phyloP scores from a whole-genome alignment of 2,888 invertebrate species.

The Papilio elwesi region DNA sequence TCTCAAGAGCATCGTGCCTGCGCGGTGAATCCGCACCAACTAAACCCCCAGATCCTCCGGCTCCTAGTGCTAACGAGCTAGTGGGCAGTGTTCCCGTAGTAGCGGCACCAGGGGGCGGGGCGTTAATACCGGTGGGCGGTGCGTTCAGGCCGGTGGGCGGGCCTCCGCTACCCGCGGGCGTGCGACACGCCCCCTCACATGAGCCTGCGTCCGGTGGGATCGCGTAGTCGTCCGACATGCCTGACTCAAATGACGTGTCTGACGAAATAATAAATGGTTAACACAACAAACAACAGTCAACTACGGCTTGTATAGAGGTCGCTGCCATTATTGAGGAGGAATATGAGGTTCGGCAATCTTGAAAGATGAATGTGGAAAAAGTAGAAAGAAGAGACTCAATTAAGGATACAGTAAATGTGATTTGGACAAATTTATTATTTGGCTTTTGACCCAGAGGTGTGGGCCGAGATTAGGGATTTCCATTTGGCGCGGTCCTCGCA shows the following conservation, averaged over 20 bases:
- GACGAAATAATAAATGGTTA: constrained; percentile 46
- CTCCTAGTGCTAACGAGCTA: constrained; percentile 40
- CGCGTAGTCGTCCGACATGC: constrained; percentile 98
- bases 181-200: constrained; percentile 90
- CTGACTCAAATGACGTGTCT: constrained; percentile 96
- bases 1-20: constrained; percentile 91
- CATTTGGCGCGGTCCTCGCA: no score
- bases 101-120: constrained; percentile 65
- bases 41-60: constrained; percentile 37
- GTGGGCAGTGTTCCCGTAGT: constrained; percentile 80
- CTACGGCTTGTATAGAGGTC: no score
- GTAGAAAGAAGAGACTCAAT: no score
- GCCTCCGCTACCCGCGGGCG: constrained; percentile 81
- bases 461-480: no score
- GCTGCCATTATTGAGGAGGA: no score
- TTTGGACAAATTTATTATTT: no score
- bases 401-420: no score
- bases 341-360: no score
- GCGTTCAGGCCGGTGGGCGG: constrained; percentile 50
- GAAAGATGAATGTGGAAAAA: no score
- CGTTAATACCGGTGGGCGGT: background rate
- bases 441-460: no score
- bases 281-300: no score
- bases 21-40: constrained; percentile 70
- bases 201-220: constrained; percentile 97